Evolutionary conservation across 2,888 invertebrate genomes (phyloP).

Genomic region (Dastarcus helophoroides): DNA sequence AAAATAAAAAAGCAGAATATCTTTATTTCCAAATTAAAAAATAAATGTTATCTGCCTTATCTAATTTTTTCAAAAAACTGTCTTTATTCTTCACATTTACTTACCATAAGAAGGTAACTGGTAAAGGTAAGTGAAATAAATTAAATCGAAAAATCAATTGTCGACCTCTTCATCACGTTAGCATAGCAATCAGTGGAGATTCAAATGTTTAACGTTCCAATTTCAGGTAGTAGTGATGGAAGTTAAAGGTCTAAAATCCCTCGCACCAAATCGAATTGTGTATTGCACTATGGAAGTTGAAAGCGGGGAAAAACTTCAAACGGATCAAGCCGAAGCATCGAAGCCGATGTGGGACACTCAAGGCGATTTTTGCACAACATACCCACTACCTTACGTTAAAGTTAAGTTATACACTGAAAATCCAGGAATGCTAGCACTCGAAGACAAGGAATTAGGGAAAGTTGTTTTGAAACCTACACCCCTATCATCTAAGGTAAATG

Average conservation of each 20-base stretch:
- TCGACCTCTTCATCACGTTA: constrained; percentile 10
- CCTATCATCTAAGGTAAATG: constrained; percentile 65
- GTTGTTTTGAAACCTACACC: constrained; percentile 80
- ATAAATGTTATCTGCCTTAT: no score
- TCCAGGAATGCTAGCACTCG: constrained; percentile 92
- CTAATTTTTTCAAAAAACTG: no score
- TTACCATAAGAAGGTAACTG: no score
- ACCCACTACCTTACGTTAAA: constrained; percentile 94
- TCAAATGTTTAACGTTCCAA: constrained; percentile 7
- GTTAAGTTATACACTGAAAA: constrained; percentile 97
- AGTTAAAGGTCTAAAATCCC: constrained; percentile 93
- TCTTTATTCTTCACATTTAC: no score
- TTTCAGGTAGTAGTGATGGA: constrained; percentile 96
- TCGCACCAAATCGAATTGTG: constrained; percentile 94
- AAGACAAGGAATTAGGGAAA: constrained; percentile 97
- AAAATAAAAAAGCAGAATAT: no score
- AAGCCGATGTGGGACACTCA: constrained; percentile 99
- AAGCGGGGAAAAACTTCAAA: constrained; percentile 96
- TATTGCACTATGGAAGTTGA: constrained; percentile 99
- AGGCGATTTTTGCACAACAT: constrained; percentile 97
- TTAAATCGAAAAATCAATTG: no score
- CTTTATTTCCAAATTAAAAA: no score
- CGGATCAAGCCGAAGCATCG: constrained; percentile 98
- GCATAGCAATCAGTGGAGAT: constrained; percentile 5
- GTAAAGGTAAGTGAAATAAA: no score